Percentiles rank a stretch among this genome's conserved stretches.
These are phyloP conservation scores for Spermophilus dauricus DNA, from an alignment of 2,113 vertebrate genomes.

Conservation along the genomic window DNA sequence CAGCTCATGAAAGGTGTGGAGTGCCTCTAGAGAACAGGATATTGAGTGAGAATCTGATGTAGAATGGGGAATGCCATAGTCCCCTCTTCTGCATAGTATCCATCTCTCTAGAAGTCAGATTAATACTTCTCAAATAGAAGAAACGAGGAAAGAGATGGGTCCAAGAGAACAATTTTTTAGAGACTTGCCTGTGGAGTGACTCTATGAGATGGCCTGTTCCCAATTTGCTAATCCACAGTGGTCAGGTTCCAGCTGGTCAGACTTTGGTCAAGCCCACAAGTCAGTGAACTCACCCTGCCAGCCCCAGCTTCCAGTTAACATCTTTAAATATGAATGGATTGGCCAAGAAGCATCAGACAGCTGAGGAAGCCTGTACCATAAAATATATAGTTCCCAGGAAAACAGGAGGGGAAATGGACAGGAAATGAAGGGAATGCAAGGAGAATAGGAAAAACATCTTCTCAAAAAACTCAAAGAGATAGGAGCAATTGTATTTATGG, in stretches of 20 bases:
- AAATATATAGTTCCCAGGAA: background rate
- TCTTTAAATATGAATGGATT: background rate
- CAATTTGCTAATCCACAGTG: background rate
- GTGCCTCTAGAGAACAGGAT: background rate
- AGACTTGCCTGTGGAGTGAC: background rate
- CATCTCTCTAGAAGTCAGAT: background rate
- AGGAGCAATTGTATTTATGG: background rate
- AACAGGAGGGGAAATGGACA: background rate
- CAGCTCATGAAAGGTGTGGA: background rate
- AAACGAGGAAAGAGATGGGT: background rate
- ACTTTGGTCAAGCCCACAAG: background rate
- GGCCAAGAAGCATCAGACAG: background rate
- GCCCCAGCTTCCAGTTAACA: background rate
- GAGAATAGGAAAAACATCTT: background rate
- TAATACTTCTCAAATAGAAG: background rate
- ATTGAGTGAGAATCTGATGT: background rate
- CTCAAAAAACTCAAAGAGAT: background rate
- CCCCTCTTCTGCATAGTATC: background rate
- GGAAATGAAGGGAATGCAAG: conserved; percentile 6
- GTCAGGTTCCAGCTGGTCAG: background rate
- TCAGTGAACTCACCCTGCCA: background rate
- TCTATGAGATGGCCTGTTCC: background rate
- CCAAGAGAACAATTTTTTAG: background rate
- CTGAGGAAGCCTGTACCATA: background rate
- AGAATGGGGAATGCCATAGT: background rate